Base-by-base conservation (phyloP, 2,113 vertebrate species). In the Anser brachyrhynchus region DNA sequence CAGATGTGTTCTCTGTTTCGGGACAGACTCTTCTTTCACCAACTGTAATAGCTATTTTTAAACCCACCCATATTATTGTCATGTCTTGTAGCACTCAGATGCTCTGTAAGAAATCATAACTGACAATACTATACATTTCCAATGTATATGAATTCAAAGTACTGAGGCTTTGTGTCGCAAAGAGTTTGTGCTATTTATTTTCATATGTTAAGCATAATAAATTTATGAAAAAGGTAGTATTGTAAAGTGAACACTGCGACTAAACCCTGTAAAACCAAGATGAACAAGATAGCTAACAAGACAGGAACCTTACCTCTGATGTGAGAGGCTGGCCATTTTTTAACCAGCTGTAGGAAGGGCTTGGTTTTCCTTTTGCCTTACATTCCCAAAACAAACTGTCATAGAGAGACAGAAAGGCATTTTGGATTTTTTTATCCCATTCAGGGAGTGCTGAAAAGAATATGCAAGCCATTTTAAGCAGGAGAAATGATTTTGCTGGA, bases 351-450 rank as follows among this genome's bases (percentile, higher is more conserved):
- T 99, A 99, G 22, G 95, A 95, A 44, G 99, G 99, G 13, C 61
- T 96, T 6, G 99, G 99, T 33, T 98, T 98, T 61, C 98, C 98
- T n/a, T 91, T 96, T 51, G 99, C 99, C 90, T 98, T 98, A 93
- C 99, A 99, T 91, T 99, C 98, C 99, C 99, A 99, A 81, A 98
- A 95, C 61, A 99, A 98, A 91, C 95, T 98, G 59, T 98, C 98
- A 86, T 98, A 98, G 35, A 99, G 98, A 49, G 98, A 98, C 96
- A 99, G 97, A 81, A 99, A 97, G 62, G 98, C 97, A 84, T 99
- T 98, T 92, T 98, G 98, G 73, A 99, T 98, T 51, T 96, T 99
- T 93, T 98, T 98, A 7, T 98, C 97, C 99, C 99, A 99, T 84
- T 99, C 98, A 57, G 97, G 98, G 37, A 96, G 96, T 55, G 97